Evolutionary conservation across 2,113 vertebrate genomes (phyloP).

Genomic region (Lepisosteus oculatus): DNA sequence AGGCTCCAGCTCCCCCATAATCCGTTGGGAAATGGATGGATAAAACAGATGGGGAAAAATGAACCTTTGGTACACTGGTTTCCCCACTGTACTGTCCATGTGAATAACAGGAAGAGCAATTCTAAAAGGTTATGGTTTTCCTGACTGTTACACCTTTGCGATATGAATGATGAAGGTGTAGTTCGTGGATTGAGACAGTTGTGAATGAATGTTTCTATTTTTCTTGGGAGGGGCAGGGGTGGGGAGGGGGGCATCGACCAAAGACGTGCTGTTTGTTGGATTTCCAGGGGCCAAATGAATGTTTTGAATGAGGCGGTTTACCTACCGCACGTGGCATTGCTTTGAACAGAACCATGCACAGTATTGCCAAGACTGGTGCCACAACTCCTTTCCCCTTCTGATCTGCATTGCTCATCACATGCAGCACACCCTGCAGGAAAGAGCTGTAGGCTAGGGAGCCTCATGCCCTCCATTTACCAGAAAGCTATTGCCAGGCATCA

Average conservation of each 20-base stretch:
- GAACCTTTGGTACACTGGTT: too few relatives aligned
- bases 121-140: not conserved
- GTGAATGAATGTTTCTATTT: conserved; percentile 25
- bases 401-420: conserved; percentile 17
- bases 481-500: too few relatives aligned
- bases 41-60: too few relatives aligned
- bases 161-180: conserved; percentile 38
- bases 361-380: conserved; percentile 22
- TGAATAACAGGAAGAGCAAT: too few relatives aligned
- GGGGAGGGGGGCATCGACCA: not conserved
- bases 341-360: too few relatives aligned
- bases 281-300: conserved; percentile 62
- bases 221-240: conserved; percentile 37
- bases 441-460: too few relatives aligned
- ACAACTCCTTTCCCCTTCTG: conserved; percentile 11
- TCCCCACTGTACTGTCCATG: too few relatives aligned
- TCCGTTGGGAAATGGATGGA: too few relatives aligned
- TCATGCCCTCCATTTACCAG: too few relatives aligned
- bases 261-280: conserved; percentile 33
- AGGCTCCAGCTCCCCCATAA: too few relatives aligned
- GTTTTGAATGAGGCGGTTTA: conserved; percentile 16
- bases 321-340: too few relatives aligned
- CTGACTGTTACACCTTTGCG: conserved; percentile 50
- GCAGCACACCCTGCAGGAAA: too few relatives aligned
- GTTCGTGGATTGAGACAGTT: conserved; percentile 23